A percentile compares a stretch with the other conserved stretches of the same genome.
phyloP scores from a whole-genome alignment of 2,113 vertebrate genomes.

The Menura novaehollandiae region DNA sequence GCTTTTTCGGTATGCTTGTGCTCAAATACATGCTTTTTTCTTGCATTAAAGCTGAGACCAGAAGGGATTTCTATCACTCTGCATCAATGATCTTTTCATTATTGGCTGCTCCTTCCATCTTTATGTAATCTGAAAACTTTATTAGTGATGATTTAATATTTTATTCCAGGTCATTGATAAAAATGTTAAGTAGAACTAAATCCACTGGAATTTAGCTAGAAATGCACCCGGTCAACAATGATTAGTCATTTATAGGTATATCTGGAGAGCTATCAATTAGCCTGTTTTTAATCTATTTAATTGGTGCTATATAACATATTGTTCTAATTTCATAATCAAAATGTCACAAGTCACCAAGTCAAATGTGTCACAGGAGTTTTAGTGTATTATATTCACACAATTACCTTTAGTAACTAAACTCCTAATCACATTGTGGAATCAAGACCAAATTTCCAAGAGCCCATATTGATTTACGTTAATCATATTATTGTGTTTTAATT shows the following conservation, averaged over 20 bases:
- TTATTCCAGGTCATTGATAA: background rate
- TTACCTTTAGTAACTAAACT: background rate
- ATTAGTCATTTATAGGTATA: background rate
- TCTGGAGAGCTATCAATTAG: constrained; percentile 5
- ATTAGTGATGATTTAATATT: constrained; percentile 9
- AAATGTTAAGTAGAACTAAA: constrained; percentile 18
- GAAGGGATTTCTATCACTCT: background rate
- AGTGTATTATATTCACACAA: background rate
- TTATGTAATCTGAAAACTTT: constrained; percentile 8
- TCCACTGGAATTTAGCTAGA: background rate
- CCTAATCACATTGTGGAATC: background rate
- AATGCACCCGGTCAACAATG: background rate
- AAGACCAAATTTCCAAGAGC: constrained; percentile 4
- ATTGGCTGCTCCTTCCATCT: background rate
- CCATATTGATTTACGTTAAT: background rate
- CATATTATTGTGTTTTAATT: background rate
- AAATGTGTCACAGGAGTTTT: constrained; percentile 27
- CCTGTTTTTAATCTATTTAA: constrained; percentile 8
- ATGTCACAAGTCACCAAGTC: background rate
- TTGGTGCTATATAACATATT: background rate
- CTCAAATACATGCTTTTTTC: background rate
- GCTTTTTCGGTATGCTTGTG: background rate
- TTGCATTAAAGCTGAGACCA: background rate
- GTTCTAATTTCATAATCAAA: constrained; percentile 33
- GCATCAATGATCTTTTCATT: background rate